Percentiles rank a stretch among this genome's conserved stretches.
Conservation (phyloP, 2,113 vertebrate genomes). For the Mormyrus iriodes region DNA sequence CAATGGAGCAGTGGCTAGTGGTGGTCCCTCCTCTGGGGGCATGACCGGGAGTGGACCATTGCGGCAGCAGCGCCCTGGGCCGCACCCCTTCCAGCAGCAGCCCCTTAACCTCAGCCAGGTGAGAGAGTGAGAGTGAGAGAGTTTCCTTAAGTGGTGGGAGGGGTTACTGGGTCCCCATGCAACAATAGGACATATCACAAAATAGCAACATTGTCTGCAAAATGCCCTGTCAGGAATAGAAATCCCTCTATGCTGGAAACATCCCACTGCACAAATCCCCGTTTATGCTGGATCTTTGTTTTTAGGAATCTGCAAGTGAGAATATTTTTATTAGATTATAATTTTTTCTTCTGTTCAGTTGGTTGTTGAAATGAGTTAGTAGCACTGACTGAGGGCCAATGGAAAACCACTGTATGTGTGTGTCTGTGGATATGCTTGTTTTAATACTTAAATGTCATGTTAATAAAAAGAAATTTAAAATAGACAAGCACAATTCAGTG, state of each 20-base stretch:
- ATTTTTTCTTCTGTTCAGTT: not conserved
- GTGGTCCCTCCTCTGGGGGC: conserved; percentile 78
- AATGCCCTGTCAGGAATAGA: not conserved
- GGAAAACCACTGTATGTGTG: not conserved
- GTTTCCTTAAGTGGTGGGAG: too few species aligned
- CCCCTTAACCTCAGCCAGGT: conserved; percentile 99
- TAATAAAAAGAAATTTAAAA: not conserved
- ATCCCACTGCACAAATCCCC: not conserved
- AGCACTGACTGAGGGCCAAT: not conserved
- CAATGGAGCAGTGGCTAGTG: conserved; percentile 75
- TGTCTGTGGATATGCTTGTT: not conserved
- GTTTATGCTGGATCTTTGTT: not conserved
- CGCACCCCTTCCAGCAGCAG: conserved; percentile 83
- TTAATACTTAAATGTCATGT: not conserved
- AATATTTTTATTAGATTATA: not conserved
- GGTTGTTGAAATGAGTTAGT: not conserved
- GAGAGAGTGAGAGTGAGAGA: conserved; percentile 21
- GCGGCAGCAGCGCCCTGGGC: conserved; percentile 72
- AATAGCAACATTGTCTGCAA: not conserved
- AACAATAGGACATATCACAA: not conserved
- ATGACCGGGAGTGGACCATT: conserved; percentile 70
- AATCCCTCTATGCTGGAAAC: not conserved
- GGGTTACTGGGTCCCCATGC: not conserved
- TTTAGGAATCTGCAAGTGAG: not conserved
- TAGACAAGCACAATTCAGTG: not conserved